phyloP scores from a whole-genome alignment of 2,113 vertebrate species.

The Epinephelus moara region DNA sequence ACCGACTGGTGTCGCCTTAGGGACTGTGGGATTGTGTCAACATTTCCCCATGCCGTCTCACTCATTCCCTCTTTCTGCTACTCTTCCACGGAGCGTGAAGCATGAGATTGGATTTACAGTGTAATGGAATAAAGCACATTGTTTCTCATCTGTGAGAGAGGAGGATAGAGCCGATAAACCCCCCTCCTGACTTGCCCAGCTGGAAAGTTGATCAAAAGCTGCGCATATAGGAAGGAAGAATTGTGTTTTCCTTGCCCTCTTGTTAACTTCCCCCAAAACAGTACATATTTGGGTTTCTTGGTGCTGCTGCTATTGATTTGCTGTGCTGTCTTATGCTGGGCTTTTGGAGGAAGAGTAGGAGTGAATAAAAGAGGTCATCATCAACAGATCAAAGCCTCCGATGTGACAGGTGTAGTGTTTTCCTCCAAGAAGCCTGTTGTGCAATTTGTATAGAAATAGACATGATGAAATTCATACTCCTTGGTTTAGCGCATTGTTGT shows the following conservation, averaged over 20 bases:
- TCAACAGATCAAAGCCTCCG: constrained; percentile 49
- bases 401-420: constrained; percentile 53
- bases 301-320: constrained; percentile 45
- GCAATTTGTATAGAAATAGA: constrained; percentile 50
- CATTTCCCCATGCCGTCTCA: constrained; percentile 64
- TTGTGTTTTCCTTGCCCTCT: constrained; percentile 14
- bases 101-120: constrained; percentile 84
- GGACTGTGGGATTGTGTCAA: constrained; percentile 79
- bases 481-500: constrained; percentile 49
- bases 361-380: constrained; percentile 57
- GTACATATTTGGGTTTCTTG: constrained; percentile 15
- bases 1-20: constrained; percentile 51
- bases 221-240: constrained; percentile 38
- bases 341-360: constrained; percentile 27
- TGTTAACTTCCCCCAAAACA: constrained; percentile 27
- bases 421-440: constrained; percentile 24
- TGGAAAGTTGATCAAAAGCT: constrained; percentile 75
- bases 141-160: constrained; percentile 72
- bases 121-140: constrained; percentile 83
- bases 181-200: constrained; percentile 44
- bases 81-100: constrained; percentile 76
- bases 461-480: constrained; percentile 46
- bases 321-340: constrained; percentile 16
- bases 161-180: constrained; percentile 68
- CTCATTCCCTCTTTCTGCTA: constrained; percentile 57